Percentiles rank a stretch among this genome's conserved stretches.
phyloP scores from a whole-genome alignment of 2,888 invertebrate species.

The Glaucopsyche alexis region DNA sequence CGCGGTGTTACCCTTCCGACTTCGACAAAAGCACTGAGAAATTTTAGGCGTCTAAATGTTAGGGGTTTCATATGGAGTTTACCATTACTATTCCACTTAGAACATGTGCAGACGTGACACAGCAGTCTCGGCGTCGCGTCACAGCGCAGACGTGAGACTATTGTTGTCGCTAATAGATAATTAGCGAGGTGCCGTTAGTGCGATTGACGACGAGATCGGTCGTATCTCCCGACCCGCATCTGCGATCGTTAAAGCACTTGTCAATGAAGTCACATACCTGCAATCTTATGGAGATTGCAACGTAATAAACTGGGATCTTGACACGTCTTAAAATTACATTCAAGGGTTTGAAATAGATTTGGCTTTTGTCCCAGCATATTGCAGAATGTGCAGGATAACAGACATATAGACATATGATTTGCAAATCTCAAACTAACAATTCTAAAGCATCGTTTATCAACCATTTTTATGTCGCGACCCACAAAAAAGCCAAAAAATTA shows the following conservation, averaged over 20 bases:
- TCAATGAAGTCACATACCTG: conserved; percentile 8
- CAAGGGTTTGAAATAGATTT: not conserved
- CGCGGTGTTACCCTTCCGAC: no score
- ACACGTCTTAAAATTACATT: conserved; percentile 38
- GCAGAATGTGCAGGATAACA: not conserved
- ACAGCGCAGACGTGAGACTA: conserved; percentile 63
- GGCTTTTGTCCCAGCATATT: not conserved
- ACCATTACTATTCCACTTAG: not conserved
- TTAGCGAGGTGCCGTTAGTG: conserved; percentile 73
- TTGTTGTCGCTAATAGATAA: conserved; percentile 76
- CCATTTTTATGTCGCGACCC: no score
- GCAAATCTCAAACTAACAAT: not conserved
- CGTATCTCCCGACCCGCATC: conserved; percentile 51
- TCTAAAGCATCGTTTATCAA: not conserved
- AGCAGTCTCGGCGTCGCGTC: conserved; percentile 38
- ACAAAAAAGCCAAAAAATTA: no score
- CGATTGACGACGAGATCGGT: conserved; percentile 52
- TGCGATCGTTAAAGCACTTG: conserved; percentile 46
- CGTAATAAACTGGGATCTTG: conserved; percentile 39
- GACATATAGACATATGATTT: not conserved
- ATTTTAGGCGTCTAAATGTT: no score
- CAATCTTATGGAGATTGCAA: not conserved
- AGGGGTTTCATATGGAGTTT: not conserved
- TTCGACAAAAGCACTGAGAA: no score
- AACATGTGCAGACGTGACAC: conserved; percentile 46